phyloP scores from a whole-genome alignment of 35 echinoderm and acorn worm species.

The Chiridota heheva region DNA sequence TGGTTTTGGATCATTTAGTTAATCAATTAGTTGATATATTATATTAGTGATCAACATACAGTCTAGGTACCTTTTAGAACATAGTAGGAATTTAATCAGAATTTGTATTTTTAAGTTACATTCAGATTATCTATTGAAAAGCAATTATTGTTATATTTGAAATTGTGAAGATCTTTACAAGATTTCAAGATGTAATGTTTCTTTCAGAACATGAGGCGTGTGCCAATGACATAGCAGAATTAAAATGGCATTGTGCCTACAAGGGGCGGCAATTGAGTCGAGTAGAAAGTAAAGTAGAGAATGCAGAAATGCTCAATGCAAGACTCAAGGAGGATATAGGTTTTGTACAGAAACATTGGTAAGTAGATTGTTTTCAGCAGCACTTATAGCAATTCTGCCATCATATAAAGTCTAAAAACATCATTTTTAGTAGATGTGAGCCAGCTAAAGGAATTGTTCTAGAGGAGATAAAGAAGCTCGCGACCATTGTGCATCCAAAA shows the following conservation, averaged over 20 bases:
- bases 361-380: constrained; percentile 4
- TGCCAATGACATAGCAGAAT: constrained; percentile 89
- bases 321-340: constrained; percentile 91
- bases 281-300: constrained; percentile 71
- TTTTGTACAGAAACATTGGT: constrained; percentile 98
- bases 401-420: too few relatives aligned
- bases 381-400: not conserved
- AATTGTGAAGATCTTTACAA: too few relatives aligned
- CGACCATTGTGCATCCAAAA: not conserved
- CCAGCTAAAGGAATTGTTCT: not conserved
- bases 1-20: too few relatives aligned
- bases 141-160: too few relatives aligned
- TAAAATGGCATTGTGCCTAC: constrained; percentile 96
- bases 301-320: constrained; percentile 76
- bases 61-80: too few relatives aligned
- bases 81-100: too few relatives aligned
- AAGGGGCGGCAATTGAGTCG: constrained; percentile 69
- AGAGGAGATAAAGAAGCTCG: not conserved
- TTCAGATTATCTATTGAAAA: too few relatives aligned
- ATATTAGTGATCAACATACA: too few relatives aligned
- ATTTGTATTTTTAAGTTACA: too few relatives aligned
- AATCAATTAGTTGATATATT: too few relatives aligned
- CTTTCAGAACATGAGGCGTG: constrained; percentile 93
- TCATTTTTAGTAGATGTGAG: not conserved
- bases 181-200: too few relatives aligned